Base-by-base conservation (phyloP, 2,888 invertebrate species). In the Plagodis dolabraria region DNA sequence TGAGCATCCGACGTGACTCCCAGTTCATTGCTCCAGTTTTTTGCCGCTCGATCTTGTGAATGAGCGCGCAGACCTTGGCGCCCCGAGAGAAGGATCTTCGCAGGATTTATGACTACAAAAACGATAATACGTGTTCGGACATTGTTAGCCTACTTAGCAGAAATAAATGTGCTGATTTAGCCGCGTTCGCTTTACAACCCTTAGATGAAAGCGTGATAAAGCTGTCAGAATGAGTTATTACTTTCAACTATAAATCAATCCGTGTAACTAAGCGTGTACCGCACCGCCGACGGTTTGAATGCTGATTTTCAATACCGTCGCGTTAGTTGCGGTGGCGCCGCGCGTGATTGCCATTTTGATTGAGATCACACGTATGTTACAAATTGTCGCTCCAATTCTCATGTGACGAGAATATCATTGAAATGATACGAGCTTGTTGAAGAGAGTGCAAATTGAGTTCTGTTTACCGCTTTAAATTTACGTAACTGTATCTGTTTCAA, bases 11-110 rank as follows among this genome's bases (percentile, higher is more conserved):
- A 89, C 91, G 91, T 91, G 91, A 88, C 86, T 86, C 76, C 76
- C 82, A 84, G 92, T 92, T 89, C 90, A 87, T 90, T 88, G 91
- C 90, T 89, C 92, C 75, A 92, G 83, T 92, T 92, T 90, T 90
- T 90, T 89, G 83, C 84, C 79, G 82, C 80, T 85, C 85, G 84
- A 87, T 88, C 89, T 88, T 83, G 84, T 89, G 88, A 89, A 89
- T 88, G 87, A 87, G 87, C 83, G 83, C 82, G 81, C 83, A 82
- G 85, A 85, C 86, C 84, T 87, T 86, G 84, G 82, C 75, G 76
- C 75, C 72, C 75, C 72, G 74, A 82, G 81, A 82, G 82, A 82
- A 83, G 83, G 82, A 83, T 85, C 80, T 85, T 74, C 73, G 61
- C 77, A 77, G 82, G 82, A 85, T 87, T 87, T 87, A 84, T 83